phyloP scores from a whole-genome alignment of 2,113 vertebrate genomes.

The Oreotrochilus melanogaster region DNA sequence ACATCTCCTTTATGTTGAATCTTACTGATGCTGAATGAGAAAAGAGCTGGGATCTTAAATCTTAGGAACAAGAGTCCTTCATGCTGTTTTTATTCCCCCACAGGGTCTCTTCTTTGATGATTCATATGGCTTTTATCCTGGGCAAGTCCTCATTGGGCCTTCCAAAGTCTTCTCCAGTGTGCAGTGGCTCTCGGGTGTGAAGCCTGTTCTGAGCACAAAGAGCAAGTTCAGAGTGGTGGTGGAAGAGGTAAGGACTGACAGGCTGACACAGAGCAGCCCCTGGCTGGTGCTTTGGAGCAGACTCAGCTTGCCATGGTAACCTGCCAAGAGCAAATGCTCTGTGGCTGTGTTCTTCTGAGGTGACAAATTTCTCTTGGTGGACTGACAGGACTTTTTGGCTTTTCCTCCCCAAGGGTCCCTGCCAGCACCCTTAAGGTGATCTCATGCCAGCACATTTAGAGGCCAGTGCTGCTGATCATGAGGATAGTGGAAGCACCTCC shows the following conservation, averaged over 20 bases:
- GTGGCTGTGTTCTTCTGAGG: neutral
- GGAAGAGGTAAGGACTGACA: conserved; percentile 86
- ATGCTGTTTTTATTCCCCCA: neutral
- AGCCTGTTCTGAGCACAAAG: conserved; percentile 96
- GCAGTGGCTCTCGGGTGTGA: conserved; percentile 96
- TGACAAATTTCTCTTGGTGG: neutral
- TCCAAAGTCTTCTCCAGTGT: conserved; percentile 97
- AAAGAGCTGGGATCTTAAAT: neutral
- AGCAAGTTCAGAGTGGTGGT: conserved; percentile 98
- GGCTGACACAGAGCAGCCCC: neutral
- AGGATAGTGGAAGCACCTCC: neutral
- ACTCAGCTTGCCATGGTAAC: conserved; percentile 10
- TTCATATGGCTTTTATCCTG: conserved; percentile 97
- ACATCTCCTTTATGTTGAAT: neutral
- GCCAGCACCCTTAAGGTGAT: neutral
- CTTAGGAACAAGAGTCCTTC: neutral
- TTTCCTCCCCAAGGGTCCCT: neutral
- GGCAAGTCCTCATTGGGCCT: conserved; percentile 95
- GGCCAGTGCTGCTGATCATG: neutral
- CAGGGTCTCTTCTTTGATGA: conserved; percentile 98
- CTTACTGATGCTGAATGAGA: neutral
- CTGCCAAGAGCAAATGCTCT: neutral
- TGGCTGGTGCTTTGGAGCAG: neutral
- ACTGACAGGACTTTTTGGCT: neutral
- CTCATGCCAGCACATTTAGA: neutral